Base-by-base conservation (phyloP, 2,113 vertebrate species). In the Platichthys stellatus region DNA sequence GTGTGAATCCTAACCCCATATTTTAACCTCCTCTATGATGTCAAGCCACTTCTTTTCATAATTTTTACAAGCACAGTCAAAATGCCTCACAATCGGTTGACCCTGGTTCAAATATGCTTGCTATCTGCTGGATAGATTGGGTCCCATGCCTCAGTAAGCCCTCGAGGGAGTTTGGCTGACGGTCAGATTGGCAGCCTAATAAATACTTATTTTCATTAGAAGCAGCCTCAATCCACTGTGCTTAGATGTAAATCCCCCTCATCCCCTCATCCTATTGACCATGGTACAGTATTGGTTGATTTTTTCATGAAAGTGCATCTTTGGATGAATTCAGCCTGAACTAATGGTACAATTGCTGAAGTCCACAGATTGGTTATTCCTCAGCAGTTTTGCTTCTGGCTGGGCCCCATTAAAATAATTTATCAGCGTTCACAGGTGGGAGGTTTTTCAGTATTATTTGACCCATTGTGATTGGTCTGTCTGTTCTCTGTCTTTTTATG, bases 201-300 rank as follows among this genome's bases (percentile, higher is more conserved):
- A 90, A 93, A 93, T 90, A 80, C 83, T 69, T 74, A 63, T 87
- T 91, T 92, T 92, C 81, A 92, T 90, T 89, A 90, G 81, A 54
- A 71, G 76, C 72, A 56, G 81, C 82, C 69, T 70, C 86, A 69
- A 80, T 91, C 67, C 77, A 81, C 87, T 90, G 82, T 86, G 75
- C 87, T 93, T 89, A 85, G 77, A 90, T 80, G 73, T 80, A 86
- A 89, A 84, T 85, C 84, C 63, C 69, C 66, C 78, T 76, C 56
- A 81, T 83, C 66, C 81, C 74, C 56, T 81, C 66, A 84, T 82
- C 78, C 68, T 43, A 63, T 82, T 81, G 66, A 64, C 71, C 78
- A 73, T 76, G 61, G 63, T 58, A 45, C 61, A 68, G 59, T n/a
- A 65, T 6, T 12, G 28, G 40, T 26, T 2, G 35, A 65, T 45